phyloP scores from a whole-genome alignment of 37 sponge, comb jelly and placozoan genomes.

The Cliona cf. orientalis region DNA sequence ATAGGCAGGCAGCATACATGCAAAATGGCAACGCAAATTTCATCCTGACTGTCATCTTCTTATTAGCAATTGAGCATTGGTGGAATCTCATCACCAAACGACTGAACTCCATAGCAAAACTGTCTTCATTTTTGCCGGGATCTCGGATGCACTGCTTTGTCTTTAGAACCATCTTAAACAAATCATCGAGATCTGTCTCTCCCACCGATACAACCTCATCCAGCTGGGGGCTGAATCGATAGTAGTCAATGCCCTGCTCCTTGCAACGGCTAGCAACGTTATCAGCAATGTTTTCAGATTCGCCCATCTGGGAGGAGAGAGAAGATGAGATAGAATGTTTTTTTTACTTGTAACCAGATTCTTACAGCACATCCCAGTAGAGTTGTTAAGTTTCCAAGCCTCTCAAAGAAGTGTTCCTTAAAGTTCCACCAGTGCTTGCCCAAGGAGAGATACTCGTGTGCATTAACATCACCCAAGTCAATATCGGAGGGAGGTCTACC shows the following conservation, averaged over 20 bases:
- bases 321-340: too few species aligned
- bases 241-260: constrained; percentile 46
- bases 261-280: constrained; percentile 27
- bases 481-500: constrained; percentile 20
- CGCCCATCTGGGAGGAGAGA: constrained; percentile 23
- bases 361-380: not conserved
- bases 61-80: not conserved
- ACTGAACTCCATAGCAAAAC: too few species aligned
- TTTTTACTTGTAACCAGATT: not conserved
- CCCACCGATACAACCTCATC: constrained; percentile 25
- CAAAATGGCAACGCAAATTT: too few species aligned
- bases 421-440: constrained; percentile 37
- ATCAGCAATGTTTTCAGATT: constrained; percentile 47
- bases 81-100: not conserved
- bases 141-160: constrained; percentile 19
- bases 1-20: too few species aligned
- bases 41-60: not conserved
- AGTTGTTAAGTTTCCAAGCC: too few species aligned
- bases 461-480: constrained; percentile 32
- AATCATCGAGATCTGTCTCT: constrained; percentile 45
- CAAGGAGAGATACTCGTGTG: constrained; percentile 31
- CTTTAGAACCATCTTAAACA: constrained; percentile 47
- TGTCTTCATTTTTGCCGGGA: not conserved
- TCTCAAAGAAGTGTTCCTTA: too few species aligned
- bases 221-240: constrained; percentile 55